Base-by-base conservation (phyloP, 2,888 invertebrate species). In the Tricholauxania praeusta region DNA sequence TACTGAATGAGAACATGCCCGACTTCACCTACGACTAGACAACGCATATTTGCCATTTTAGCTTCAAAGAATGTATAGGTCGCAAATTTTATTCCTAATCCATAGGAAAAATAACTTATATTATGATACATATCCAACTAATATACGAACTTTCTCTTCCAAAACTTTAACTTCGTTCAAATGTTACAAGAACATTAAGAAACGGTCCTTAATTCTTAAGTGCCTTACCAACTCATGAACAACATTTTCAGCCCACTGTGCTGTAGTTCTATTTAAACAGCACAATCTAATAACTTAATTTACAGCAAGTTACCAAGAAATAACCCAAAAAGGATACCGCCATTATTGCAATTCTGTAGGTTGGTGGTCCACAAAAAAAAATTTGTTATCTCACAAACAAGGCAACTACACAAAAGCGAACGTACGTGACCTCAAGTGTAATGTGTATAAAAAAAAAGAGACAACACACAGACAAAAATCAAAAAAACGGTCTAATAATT, bases 381-480 rank as follows among this genome's bases (percentile, higher is more conserved):
- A 19, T 8, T 15, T 39, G 14, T n/a, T 22, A 39, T 8, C 15
- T 39, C 5, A 39, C 22, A 39, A 62, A 12, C 15, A 32, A 62
- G 7, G 4, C 17, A 47, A n/a, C 32, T 2, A 17, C 48, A 19
- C 48, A 15, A 12, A 19, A 19, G 57, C 14, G 28, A 57, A 28
- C 69, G 69, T 60, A 69, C 69, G 69, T 69, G 69, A 69, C 52
- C 62, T 69, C 69, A 69, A 69, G 69, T 32, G 69, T 19, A 51
- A 39, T 51, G 32, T 51, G 17, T 48, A 63, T 52, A 28, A 69
- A 52, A 60, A 68, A 28, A 67, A 10, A 55, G 39, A 59, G 15
- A 5, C 49, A 47, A 55, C 19, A 55, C 19, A 28, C 15, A 69
- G 47, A 60, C 19, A 17, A 60, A 14, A 69, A 59, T 69, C 69